Conservation (phyloP, 2,888 invertebrate species). For the Harmothoe impar region DNA sequence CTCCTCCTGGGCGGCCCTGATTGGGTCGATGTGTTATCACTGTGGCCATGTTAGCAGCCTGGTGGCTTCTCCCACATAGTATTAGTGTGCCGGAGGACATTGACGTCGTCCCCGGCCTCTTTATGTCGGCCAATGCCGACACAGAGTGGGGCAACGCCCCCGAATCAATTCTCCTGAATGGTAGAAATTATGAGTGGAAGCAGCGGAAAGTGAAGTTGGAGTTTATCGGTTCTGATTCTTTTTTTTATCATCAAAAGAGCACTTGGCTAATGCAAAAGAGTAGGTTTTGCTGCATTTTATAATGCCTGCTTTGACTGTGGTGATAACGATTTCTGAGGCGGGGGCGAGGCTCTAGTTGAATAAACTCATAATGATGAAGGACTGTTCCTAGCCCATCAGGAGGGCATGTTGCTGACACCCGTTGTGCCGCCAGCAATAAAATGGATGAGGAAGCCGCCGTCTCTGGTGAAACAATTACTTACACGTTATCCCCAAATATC, state of each 20-base stretch:
- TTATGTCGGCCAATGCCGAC: not conserved
- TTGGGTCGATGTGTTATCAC: constrained; percentile 29
- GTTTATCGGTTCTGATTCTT: too few relatives aligned
- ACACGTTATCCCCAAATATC: too few relatives aligned
- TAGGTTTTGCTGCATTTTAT: too few relatives aligned
- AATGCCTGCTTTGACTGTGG: too few relatives aligned
- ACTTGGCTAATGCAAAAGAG: not conserved
- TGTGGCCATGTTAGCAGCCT: constrained; percentile 23
- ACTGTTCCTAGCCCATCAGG: too few relatives aligned
- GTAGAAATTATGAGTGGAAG: not conserved
- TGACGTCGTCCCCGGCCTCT: not conserved
- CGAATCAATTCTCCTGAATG: not conserved
- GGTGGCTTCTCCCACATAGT: not conserved
- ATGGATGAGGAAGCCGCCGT: too few relatives aligned
- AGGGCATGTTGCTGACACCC: too few relatives aligned
- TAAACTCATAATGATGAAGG: too few relatives aligned
- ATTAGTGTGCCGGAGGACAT: constrained; percentile 1
- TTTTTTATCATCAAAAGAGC: not conserved
- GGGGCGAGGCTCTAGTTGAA: too few relatives aligned
- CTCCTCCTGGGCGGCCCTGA: not conserved
- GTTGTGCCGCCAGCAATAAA: too few relatives aligned
- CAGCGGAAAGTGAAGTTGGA: not conserved
- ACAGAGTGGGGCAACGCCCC: not conserved
- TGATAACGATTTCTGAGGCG: too few relatives aligned
- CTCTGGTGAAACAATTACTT: too few relatives aligned